These are phyloP conservation scores for Halcyon malimbica DNA, from an alignment of 2,113 vertebrate genomes.

Conservation along the genomic window DNA sequence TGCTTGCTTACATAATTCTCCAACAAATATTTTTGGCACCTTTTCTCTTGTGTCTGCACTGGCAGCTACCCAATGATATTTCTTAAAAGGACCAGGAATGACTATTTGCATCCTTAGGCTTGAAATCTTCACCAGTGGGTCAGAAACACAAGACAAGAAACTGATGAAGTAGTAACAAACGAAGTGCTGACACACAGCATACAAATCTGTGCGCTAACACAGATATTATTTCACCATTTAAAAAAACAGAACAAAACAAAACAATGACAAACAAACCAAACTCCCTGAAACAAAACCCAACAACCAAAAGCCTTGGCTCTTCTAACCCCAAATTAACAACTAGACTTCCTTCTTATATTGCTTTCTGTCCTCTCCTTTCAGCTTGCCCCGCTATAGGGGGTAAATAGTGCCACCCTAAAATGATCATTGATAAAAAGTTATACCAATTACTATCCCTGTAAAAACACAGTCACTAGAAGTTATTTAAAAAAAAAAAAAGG, in stretches of 20 bases:
- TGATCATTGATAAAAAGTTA: neutral
- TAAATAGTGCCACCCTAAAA: neutral
- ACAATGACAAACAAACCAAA: too few relatives aligned
- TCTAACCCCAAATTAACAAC: neutral
- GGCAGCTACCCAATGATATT: neutral
- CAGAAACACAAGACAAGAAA: neutral
- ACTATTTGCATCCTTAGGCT: neutral
- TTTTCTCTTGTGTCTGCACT: neutral
- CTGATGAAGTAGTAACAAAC: neutral
- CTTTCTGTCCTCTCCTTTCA: neutral
- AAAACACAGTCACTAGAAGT: neutral
- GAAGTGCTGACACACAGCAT: neutral
- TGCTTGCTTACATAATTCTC: neutral
- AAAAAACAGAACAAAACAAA: neutral
- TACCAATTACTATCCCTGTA: neutral
- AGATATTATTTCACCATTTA: neutral
- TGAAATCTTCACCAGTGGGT: neutral
- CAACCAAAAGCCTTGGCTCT: neutral
- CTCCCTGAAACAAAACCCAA: neutral
- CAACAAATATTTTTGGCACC: neutral
- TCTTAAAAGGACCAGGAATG: neutral
- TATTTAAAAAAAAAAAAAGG: neutral
- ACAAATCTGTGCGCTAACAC: neutral
- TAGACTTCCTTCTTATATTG: neutral
- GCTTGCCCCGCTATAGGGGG: neutral